These are phyloP conservation scores for Calosoma granatense DNA, from an alignment of 1,140 invertebrate genomes.

Conservation along the genomic window DNA sequence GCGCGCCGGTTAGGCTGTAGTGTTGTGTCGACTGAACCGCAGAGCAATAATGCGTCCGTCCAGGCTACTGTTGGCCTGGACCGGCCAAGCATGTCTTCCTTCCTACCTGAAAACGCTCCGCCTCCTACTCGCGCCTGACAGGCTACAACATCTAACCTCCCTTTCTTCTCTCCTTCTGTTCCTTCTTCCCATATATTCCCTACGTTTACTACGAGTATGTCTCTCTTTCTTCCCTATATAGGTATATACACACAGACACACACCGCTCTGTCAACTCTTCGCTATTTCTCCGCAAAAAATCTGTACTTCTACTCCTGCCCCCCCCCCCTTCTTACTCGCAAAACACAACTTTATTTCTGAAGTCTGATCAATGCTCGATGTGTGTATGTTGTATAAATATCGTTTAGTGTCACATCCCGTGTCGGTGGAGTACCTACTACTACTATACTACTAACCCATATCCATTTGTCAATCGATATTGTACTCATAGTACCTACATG, in stretches of 20 bases:
- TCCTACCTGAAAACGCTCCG: background rate
- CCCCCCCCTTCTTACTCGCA: no score
- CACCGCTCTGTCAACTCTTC: background rate
- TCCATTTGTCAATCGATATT: background rate
- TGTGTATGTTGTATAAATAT: background rate
- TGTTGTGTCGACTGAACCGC: conserved; percentile 2
- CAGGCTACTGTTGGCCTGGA: background rate
- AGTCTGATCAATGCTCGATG: background rate
- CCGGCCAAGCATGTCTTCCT: conserved; percentile 3
- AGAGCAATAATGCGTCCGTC: conserved; percentile 2
- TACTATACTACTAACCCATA: background rate
- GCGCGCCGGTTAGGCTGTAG: background rate
- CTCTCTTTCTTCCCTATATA: background rate
- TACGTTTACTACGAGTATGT: no score
- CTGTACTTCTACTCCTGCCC: no score
- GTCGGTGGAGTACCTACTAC: conserved; percentile 5
- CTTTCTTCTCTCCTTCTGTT: no score
- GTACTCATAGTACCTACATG: background rate
- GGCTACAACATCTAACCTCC: no score
- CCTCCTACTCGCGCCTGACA: background rate
- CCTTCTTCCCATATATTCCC: no score
- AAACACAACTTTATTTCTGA: no score
- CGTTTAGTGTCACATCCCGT: background rate
- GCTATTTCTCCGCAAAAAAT: no score
- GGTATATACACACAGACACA: background rate